Evolutionary conservation across 2,113 vertebrate genomes (phyloP), one percentile per base, ranked within the genome.

Genomic region (Lamprologus callipterus): DNA sequence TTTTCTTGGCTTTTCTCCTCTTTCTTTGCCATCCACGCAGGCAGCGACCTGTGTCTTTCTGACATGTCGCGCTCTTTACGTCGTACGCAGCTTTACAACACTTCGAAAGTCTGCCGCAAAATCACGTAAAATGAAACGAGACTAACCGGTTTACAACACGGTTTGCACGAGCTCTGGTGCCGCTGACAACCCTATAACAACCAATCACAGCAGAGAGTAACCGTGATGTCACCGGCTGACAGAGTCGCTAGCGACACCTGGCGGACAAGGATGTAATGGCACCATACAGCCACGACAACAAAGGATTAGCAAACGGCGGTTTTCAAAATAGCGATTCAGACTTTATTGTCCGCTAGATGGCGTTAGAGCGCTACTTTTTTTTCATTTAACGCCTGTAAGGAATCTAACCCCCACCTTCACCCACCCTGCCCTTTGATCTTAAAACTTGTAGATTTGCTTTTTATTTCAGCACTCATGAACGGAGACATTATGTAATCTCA

Each of bases 21-120:
- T n/a, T 87, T 86, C 19, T 86, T 85, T 21, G 53, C n/a, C 96
- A 96, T 97, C 96, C 96, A 97, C 4, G 88, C 7, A 26, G 96
- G 96, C 68, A 97, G 90, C 26, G 85, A 58, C 55, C 96, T 88
- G 13, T 9, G 92, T 14, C 78, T 93, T 3, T 81, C 89, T 4
- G 91, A 58, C 96, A 96, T 96, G 5, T 3, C 14, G 4, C 16
- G 1, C 10, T 19, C 6, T 47, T 3, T 7, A n/a, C 14, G 4
- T 12, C 11, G 4, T 8, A 17, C 7, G 3, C 3, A 3, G 3
- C 9, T 28, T 47, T 17, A 31, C 16, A 49, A 19, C 45, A 31
- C 1, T 31, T 49, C 16, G 1, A 13, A 33, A 51, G 28, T 33
- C 26, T n/a, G 47, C 16, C 9, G 16, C 11, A 33, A 49, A 0